Evolutionary conservation across 2,888 invertebrate genomes (phyloP), one percentile per base, ranked within the genome.

Genomic region (Pemphredon lugubris): DNA sequence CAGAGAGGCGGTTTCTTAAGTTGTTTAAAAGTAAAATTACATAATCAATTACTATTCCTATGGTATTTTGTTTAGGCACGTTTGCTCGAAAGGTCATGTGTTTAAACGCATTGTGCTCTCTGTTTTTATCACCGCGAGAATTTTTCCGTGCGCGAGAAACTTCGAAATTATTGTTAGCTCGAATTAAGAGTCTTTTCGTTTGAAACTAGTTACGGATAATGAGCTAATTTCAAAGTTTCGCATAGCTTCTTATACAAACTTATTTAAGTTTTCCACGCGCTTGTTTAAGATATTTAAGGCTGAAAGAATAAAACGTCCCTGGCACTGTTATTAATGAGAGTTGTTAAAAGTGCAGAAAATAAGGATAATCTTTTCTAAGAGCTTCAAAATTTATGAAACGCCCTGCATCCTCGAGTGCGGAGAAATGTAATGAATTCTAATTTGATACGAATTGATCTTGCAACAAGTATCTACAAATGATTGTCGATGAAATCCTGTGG

Each of bases 201-300:
- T 34, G 40, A 53, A 74, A 48, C 23, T 74, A 55, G 40, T 59
- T 59, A 61, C 54, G 30, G 39, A 44, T 64, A 67, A 66, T 39
- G 40, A 71, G 66, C 23, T 64, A 71, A 71, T 75, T 67, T 58
- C 21, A 64, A 11, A 67, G 63, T 60, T 75, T 18, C 18, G 21
- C 37, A 16, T 21, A 14, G 50, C 30, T 21, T 51, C 37, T 48
- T 60, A 42, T 42, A 30, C 42, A 50, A 60, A 48, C 54, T 71
- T 75, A 58, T 75, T 71, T 71, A 75, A 75, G 45, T 63, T 74
- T 63, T 39, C 63, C 39, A 23, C 60, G 48, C 50, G 44, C 54
- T 70, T 70, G 53, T 70, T 66, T 66, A 63, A 67, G 58, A 59
- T 53, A 34, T 53, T 68, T 75, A 64, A 67, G 32, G 14, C 20